Evolutionary conservation across 2,113 vertebrate genomes (phyloP), one percentile per base, ranked within the genome.

Genomic region (Bos indicus): DNA sequence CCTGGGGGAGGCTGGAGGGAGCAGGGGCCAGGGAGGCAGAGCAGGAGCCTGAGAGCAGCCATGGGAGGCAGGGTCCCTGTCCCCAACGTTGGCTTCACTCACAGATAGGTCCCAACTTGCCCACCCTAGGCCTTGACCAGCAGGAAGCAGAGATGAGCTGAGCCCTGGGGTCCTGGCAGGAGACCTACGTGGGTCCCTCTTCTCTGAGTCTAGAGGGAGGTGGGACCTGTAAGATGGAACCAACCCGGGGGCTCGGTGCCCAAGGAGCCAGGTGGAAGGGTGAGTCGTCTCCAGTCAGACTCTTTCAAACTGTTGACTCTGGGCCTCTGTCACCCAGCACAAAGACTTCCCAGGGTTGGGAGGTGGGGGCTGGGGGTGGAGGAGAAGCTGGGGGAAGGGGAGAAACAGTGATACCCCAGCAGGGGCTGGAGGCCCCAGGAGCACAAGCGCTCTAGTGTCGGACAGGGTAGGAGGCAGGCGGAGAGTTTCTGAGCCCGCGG

Each of bases 21-120:
- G 12, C 4, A 2, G 62, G 52, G 1, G 3, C 9, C 1, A 0
- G 60, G 59, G 60, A 4, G 83, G 60, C n/a, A 52, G 1, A 15
- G 40, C 48, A 15, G 43, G 25, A 78, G 23, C 19, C 23, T 6
- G 2, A 12, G 30, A 23, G 56, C 26, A 25, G 15, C 36, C 23
- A 43, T 30, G 60, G 40, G 21, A 59, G 40, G 80, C 10, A 62
- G 48, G 26, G 36, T 26, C 40, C 82, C 23, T 71, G 15, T 15
- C 19, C 13, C 26, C 4, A 1, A 6, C 1, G n/a, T 40, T 82
- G 10, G 5, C 11, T 52, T n/a, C 33, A 62, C 36, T 33, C 0
- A 0, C 10, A 71, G 59, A 26, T 16, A n/a, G 4, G n/a, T 64
- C 51, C 19, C 40, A 51, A 6, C 0, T 0, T 3, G 17, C 46